Conservation (phyloP, 2,888 invertebrate species). For the Cephus pulcher region DNA sequence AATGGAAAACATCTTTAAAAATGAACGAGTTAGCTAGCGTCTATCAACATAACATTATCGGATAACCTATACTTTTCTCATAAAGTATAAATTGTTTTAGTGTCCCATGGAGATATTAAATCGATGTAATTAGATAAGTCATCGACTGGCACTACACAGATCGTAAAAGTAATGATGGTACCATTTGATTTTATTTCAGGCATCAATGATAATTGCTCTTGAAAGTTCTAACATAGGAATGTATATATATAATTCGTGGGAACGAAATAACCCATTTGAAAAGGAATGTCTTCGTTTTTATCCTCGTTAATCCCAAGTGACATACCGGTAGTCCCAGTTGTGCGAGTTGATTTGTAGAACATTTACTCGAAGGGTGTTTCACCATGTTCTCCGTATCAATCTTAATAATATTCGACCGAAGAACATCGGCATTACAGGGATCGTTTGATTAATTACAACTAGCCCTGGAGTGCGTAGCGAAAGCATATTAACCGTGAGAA, state of each 20-base stretch:
- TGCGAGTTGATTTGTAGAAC: not conserved
- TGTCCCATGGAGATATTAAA: not conserved
- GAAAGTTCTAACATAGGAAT: not conserved
- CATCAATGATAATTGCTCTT: not conserved
- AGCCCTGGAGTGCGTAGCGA: not conserved
- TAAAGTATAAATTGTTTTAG: not conserved
- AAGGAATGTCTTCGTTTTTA: not conserved
- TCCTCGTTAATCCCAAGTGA: not conserved
- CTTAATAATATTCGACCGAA: not conserved
- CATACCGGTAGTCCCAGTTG: not conserved
- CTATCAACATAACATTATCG: not conserved
- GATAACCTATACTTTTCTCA: not conserved
- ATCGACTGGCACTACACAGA: not conserved
- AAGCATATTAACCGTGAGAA: not conserved
- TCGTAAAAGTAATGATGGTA: not conserved
- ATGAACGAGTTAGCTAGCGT: not conserved
- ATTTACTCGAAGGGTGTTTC: not conserved
- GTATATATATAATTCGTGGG: not conserved
- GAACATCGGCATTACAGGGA: not conserved
- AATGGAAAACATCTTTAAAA: not conserved
- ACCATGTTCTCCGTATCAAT: not conserved
- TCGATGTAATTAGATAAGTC: not conserved
- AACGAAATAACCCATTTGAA: not conserved
- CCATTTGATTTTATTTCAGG: not conserved
- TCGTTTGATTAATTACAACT: not conserved